These are phyloP conservation scores for Calosoma granatense DNA, from an alignment of 1,140 invertebrate species.

Conservation along the genomic window DNA sequence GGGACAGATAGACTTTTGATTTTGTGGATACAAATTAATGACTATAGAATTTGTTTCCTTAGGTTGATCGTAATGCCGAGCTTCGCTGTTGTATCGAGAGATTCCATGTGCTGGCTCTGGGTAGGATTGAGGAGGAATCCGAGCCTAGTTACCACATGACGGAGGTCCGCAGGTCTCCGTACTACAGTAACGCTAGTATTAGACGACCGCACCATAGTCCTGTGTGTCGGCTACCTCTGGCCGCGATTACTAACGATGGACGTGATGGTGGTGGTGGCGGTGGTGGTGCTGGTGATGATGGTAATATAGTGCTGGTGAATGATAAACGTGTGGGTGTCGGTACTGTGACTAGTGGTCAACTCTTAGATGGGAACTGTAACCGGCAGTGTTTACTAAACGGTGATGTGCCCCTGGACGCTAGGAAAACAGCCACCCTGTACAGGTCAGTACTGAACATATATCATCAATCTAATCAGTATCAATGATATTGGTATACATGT, in stretches of 20 bases:
- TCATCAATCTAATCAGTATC: too few relatives aligned
- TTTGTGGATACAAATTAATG: too few relatives aligned
- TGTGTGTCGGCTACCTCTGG: too few relatives aligned
- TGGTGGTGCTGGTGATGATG: background rate
- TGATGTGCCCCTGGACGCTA: slow-evolving; percentile 28
- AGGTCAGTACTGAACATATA: background rate
- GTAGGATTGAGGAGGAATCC: slow-evolving; percentile 23
- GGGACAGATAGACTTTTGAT: too few relatives aligned
- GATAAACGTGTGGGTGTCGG: background rate
- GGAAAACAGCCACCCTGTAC: slow-evolving; percentile 15
- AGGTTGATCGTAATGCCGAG: background rate
- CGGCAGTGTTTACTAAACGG: slow-evolving; percentile 17
- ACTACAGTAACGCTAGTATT: background rate
- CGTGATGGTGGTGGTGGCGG: background rate
- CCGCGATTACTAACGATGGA: background rate
- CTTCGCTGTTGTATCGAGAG: slow-evolving; percentile 16
- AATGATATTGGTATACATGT: too few relatives aligned
- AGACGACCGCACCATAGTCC: too few relatives aligned
- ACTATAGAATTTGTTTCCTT: too few relatives aligned
- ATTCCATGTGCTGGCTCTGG: slow-evolving; percentile 27
- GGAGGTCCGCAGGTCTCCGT: slow-evolving; percentile 14
- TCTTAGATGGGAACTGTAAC: slow-evolving; percentile 2
- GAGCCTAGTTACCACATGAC: slow-evolving; percentile 12
- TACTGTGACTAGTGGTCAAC: background rate
- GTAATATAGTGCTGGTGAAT: background rate